Base-by-base conservation (phyloP, 1,140 invertebrate genomes). In the Ganaspis sp. region DNA sequence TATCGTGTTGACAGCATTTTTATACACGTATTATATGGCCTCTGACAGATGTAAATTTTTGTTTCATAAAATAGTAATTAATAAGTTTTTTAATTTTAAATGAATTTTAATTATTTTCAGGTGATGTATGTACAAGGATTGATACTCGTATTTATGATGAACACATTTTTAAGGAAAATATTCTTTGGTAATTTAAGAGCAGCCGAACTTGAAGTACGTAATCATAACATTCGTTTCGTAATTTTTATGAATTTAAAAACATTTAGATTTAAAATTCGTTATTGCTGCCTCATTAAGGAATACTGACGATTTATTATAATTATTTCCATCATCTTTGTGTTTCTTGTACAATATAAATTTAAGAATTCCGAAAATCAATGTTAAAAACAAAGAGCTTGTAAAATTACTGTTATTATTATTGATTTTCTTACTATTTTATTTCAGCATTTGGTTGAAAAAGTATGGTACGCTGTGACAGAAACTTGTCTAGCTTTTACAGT, bases 381-480 rank as follows among this genome's bases (percentile, higher is more conserved):
- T n/a, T n/a, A n/a, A n/a, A n/a, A n/a, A n/a, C n/a, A n/a, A n/a
- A n/a, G n/a, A n/a, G n/a, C n/a, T n/a, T n/a, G n/a, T n/a, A n/a
- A n/a, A 69, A 23, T 75, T n/a, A 4, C 0, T 12, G 23, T 73
- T 8, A 71, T 15, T 45, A n/a, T 0, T 70, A n/a, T 40, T 2
- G 1, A 9, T 40, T 11, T 40, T 40, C n/a, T n/a, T 49, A n/a
- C 75, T 29, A n/a, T 78, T 78, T 86, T 87, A 86, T 95, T 95
- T 71, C 91, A 98, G 97, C 98, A 99, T 93, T 93, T 99, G 74
- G 96, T 99, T 84, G 99, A 99, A 89, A 94, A 98, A 81, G 98
- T 98, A 6, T 99, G 99, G 98, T 99, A 99, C 93, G 98, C 98
- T 5, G 95, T 99, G 29, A 99, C 99, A 11, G 99, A 99, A 92